phyloP scores from a whole-genome alignment of 2,113 vertebrate species.

The Microtus richardsoni region DNA sequence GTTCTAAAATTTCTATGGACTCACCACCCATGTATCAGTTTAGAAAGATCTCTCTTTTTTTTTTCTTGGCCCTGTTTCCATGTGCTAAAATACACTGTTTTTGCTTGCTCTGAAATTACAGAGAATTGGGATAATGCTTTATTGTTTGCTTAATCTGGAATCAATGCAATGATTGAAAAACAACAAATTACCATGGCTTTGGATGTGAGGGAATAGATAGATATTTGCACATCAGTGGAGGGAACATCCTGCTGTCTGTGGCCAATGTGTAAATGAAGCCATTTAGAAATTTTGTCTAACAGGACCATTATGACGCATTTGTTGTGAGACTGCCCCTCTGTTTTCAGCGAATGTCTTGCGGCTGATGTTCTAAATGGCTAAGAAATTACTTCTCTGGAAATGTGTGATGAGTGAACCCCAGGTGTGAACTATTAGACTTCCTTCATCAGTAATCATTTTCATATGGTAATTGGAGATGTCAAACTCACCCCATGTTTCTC shows the following conservation, averaged over 20 bases:
- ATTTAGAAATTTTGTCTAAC: slow-evolving; percentile 40
- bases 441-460: slow-evolving; percentile 46
- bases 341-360: slow-evolving; percentile 55
- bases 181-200: slow-evolving; percentile 56
- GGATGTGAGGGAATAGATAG: slow-evolving; percentile 59
- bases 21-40: background rate
- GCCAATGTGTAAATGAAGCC: slow-evolving; percentile 58
- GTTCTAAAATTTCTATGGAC: background rate
- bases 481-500: slow-evolving; percentile 32
- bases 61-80: background rate
- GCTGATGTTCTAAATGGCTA: slow-evolving; percentile 39
- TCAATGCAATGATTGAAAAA: slow-evolving; percentile 52
- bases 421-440: slow-evolving; percentile 13
- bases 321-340: slow-evolving; percentile 1
- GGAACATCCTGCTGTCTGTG: background rate
- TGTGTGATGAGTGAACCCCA: background rate
- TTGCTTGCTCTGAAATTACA: slow-evolving; percentile 31
- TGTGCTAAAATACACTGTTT: slow-evolving; percentile 15
- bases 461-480: slow-evolving; percentile 17
- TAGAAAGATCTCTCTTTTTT: background rate
- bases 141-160: slow-evolving; percentile 49
- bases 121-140: background rate
- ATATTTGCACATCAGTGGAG: background rate
- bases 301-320: slow-evolving; percentile 38
- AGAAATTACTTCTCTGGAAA: slow-evolving; percentile 43